These are phyloP conservation scores for Melanotaenia maccullochi DNA, from an alignment of 2,797 vertebrate genomes.

Conservation along the genomic window DNA sequence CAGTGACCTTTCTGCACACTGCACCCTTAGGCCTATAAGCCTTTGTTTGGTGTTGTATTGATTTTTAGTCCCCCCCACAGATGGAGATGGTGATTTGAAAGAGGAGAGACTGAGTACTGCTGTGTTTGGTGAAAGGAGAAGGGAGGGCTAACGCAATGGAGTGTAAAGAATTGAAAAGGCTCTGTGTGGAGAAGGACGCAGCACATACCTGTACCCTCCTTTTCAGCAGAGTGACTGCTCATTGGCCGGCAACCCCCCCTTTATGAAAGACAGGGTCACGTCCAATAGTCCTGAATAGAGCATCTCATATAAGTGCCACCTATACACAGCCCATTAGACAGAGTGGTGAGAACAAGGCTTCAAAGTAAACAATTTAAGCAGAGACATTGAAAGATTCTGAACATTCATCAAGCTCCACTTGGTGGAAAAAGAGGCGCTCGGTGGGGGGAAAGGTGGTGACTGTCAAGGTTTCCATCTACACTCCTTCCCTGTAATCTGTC, in stretches of 20 bases:
- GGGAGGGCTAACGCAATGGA: constrained; percentile 66
- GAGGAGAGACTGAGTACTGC: constrained; percentile 63
- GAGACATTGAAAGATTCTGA: constrained; percentile 62
- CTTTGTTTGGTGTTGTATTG: constrained; percentile 83
- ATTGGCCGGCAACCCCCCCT: constrained; percentile 5
- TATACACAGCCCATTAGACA: constrained; percentile 76
- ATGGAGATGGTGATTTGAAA: constrained; percentile 77
- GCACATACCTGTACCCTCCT: constrained; percentile 66
- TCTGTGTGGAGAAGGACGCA: constrained; percentile 53
- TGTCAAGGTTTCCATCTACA: constrained; percentile 49
- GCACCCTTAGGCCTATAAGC: constrained; percentile 77
- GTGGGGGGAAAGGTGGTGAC: constrained; percentile 43
- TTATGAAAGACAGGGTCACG: constrained; percentile 59
- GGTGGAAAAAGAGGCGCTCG: constrained; percentile 29
- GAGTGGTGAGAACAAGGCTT: constrained; percentile 52
- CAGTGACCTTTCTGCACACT: constrained; percentile 79
- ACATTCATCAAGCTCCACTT: constrained; percentile 57
- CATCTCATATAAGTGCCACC: constrained; percentile 58
- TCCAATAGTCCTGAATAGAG: constrained; percentile 61
- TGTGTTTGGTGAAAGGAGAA: constrained; percentile 67
- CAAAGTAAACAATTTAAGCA: constrained; percentile 69
- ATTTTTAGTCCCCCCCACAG: constrained; percentile 73
- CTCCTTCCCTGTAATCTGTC: constrained; percentile 73
- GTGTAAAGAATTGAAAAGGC: constrained; percentile 79
- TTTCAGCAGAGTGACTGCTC: constrained; percentile 36